phyloP scores from a whole-genome alignment of 2,888 invertebrate genomes.

The Eristalis intricaria region DNA sequence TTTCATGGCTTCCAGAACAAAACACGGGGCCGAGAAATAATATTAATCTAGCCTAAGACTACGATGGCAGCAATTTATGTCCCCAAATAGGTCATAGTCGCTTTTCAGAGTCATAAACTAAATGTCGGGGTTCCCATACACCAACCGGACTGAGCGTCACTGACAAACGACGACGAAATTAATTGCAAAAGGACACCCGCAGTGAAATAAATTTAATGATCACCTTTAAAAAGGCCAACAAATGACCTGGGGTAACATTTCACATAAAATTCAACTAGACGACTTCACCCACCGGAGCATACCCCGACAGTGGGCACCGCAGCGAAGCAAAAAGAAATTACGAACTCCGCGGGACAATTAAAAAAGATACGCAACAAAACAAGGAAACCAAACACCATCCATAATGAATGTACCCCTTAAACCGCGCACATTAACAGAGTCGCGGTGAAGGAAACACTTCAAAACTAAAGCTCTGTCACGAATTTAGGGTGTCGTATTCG shows the following conservation, averaged over 20 bases:
- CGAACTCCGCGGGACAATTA: constrained; percentile 40
- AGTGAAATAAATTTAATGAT: constrained; percentile 52
- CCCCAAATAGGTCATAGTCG: constrained; percentile 34
- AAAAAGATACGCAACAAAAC: constrained; percentile 25
- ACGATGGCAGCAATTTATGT: constrained; percentile 1
- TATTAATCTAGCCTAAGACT: constrained; percentile 9
- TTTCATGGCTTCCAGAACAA: neutral
- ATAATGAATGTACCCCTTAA: neutral
- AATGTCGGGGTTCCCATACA: constrained; percentile 29
- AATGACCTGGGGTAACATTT: constrained; percentile 37
- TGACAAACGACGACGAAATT: constrained; percentile 21
- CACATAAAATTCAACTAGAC: constrained; percentile 38
- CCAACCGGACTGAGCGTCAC: neutral
- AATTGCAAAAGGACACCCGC: constrained; percentile 41
- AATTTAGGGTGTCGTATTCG: constrained; percentile 1
- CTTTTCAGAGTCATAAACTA: constrained; percentile 34
- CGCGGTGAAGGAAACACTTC: neutral
- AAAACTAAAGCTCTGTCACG: constrained; percentile 5
- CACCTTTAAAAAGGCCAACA: constrained; percentile 39
- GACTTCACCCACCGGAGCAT: constrained; percentile 6
- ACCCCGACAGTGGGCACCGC: neutral
- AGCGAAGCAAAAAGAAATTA: constrained; percentile 27
- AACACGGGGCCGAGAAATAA: neutral
- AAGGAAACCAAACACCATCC: constrained; percentile 3
- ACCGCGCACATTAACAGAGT: neutral